Conservation (phyloP, 2,113 vertebrate genomes). For the Gymnorhina tibicen region DNA sequence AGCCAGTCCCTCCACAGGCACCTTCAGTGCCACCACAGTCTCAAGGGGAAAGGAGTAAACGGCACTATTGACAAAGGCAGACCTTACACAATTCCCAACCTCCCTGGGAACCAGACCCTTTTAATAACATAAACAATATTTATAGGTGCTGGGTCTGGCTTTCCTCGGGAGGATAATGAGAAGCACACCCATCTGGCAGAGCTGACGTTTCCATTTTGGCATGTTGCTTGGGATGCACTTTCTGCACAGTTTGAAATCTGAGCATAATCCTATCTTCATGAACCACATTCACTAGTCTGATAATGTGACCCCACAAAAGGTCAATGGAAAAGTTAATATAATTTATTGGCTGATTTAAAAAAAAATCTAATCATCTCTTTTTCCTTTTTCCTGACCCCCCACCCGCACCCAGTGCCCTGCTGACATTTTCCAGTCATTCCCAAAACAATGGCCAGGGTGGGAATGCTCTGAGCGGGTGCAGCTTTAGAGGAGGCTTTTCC, state of each 20-base stretch:
- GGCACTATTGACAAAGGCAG: not conserved
- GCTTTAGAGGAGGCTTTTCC: slow-evolving; percentile 6
- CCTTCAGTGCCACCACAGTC: not conserved
- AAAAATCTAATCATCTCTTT: slow-evolving; percentile 56
- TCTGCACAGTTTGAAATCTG: slow-evolving; percentile 20
- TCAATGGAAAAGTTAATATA: slow-evolving; percentile 62
- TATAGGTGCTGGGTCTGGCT: not conserved
- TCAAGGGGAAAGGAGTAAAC: not conserved
- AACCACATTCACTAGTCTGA: slow-evolving; percentile 45
- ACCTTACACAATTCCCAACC: not conserved
- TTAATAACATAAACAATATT: not conserved
- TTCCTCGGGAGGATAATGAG: not conserved
- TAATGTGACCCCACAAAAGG: slow-evolving; percentile 32
- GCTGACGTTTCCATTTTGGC: not conserved
- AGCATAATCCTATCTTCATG: slow-evolving; percentile 43
- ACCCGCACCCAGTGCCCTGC: slow-evolving; percentile 50
- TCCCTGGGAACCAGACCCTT: not conserved
- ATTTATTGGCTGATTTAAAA: slow-evolving; percentile 50
- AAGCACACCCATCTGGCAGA: not conserved
- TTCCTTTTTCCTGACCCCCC: slow-evolving; percentile 62
- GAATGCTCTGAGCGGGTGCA: not conserved
- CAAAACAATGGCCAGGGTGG: slow-evolving; percentile 55
- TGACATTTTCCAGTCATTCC: slow-evolving; percentile 59
- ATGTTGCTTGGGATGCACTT: slow-evolving; percentile 45
- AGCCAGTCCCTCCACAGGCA: not conserved